Base-by-base conservation (phyloP, 2,797 vertebrate genomes). In the Brachyrhaphis roseni region DNA sequence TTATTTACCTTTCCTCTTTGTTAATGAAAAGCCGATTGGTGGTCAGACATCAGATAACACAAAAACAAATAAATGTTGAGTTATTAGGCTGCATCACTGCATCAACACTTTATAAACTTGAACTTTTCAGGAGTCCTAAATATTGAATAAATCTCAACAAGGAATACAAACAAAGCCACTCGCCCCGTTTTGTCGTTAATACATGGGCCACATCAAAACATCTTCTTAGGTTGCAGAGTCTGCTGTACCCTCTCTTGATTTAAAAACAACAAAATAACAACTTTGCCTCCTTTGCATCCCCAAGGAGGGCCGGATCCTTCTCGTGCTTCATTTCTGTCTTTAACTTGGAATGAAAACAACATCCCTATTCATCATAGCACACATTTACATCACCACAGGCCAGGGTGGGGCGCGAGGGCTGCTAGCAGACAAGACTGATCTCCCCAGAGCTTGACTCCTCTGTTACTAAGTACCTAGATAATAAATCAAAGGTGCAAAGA, bases 401-500 rank as follows among this genome's bases (percentile, higher is more conserved):
- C 3, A 11, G 34, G 76, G 73, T 8, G 28, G 64, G 76, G 59
- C 10, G 23, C 43, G 5, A 6, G 1, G 72, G 68, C 26, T 64
- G 20, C 77, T 81, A 71, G 76, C 81, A 86, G 89, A 76, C 81
- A 70, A 11, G 55, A 71, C 84, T 47, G 70, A 71, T 51, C 49
- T 86, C 90, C 89, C 87, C 81, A 76, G 84, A 89, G 88, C 78
- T 57, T 13, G 28, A 46, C 49, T 85, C 76, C 64, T 78, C 79
- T 77, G 82, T 87, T 87, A 84, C 85, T 80, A 80, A 85, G 75
- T 34, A 82, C 89, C 77, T 76, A 76, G 84, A 88, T 87, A 77
- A 95, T 94, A 93, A 95, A 94, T 93, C 90, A 93, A 78, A 82
- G 81, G 79, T 80, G 74, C 64, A 82, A 78, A 71, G 6, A 79